Evolutionary conservation across 2,888 invertebrate genomes (phyloP).

Genomic region (Phengaris alcon): DNA sequence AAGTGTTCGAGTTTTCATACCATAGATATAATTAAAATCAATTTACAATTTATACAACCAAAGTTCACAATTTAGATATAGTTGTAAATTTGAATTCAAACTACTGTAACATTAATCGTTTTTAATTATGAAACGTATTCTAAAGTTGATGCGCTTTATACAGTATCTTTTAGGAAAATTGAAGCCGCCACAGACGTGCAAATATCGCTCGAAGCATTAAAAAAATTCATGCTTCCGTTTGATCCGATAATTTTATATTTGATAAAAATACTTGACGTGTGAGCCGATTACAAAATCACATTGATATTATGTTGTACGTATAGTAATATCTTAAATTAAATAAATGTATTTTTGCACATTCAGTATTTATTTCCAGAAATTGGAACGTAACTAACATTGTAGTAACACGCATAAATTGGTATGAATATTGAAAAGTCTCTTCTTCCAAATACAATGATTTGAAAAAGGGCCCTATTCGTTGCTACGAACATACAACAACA

Average conservation of each 20-base stretch:
- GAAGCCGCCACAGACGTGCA: no score
- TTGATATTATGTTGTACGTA: no score
- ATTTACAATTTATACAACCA: not conserved
- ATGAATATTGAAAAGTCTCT: not conserved
- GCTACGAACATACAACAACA: not conserved
- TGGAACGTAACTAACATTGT: not conserved
- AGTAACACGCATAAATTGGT: not conserved
- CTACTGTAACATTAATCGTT: slow-evolving; percentile 25
- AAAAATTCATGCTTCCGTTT: no score
- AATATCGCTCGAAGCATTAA: no score
- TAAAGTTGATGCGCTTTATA: slow-evolving; percentile 2
- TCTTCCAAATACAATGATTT: no score
- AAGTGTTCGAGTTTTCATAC: not conserved
- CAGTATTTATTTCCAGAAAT: no score
- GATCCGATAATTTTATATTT: no score
- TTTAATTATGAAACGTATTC: slow-evolving; percentile 20
- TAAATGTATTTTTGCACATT: no score
- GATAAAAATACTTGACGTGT: no score
- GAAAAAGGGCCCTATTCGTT: no score
- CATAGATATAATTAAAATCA: not conserved
- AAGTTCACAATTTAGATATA: slow-evolving; percentile 2
- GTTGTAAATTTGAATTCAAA: slow-evolving; percentile 20
- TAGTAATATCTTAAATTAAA: no score
- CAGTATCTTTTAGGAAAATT: not conserved
- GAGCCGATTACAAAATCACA: no score